These are phyloP conservation scores for Epinotia ramella DNA, from an alignment of 2,888 invertebrate genomes.

Conservation along the genomic window DNA sequence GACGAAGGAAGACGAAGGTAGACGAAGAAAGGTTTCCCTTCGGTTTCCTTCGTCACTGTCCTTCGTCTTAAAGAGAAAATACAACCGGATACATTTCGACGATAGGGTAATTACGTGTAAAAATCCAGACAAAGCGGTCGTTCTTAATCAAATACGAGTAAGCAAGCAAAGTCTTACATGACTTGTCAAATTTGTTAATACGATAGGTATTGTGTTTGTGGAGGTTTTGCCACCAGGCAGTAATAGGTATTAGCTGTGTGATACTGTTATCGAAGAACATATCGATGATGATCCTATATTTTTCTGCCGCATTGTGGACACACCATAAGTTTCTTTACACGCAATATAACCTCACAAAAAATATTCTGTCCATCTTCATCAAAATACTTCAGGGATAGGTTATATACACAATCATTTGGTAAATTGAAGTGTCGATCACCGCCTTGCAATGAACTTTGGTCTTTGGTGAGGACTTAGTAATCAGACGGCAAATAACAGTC, in stretches of 20 bases:
- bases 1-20: too few species aligned
- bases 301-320: too few species aligned
- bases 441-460: constrained; percentile 54
- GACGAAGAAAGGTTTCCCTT: not conserved
- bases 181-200: too few species aligned
- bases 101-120: too few species aligned
- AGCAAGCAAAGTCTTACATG: too few species aligned
- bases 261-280: too few species aligned
- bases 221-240: too few species aligned
- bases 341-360: not conserved
- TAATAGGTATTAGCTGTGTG: too few species aligned
- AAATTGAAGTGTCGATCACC: constrained; percentile 49
- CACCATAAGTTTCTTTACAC: not conserved
- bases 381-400: constrained; percentile 38
- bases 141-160: too few species aligned
- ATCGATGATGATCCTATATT: too few species aligned
- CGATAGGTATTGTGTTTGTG: too few species aligned
- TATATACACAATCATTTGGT: constrained; percentile 23
- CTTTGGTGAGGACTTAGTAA: constrained; percentile 51
- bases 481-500: constrained; percentile 51
- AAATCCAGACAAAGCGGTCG: too few species aligned
- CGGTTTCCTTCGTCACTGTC: not conserved
- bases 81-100: not conserved
- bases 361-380: constrained; percentile 28
- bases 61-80: not conserved